Evolutionary conservation across 35 echinoderm and acorn worm genomes (phyloP), one percentile per base, ranked within the genome.

Genomic region (Holothuria glaberrima): DNA sequence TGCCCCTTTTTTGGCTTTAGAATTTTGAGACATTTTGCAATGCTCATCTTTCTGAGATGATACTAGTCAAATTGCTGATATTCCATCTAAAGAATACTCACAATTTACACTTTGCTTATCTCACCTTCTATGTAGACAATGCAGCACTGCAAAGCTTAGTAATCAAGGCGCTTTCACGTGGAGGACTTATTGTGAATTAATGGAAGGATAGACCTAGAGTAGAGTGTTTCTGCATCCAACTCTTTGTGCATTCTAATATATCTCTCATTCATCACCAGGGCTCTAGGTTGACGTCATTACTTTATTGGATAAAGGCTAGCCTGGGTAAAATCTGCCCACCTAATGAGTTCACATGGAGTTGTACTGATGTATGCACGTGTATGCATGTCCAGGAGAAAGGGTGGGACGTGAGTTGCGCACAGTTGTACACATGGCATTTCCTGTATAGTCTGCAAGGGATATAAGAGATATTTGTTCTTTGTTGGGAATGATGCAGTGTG

Each of bases 301-400:
- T 78, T 78, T 38, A 78, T 78, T 78, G 74, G 74, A 78, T 78
- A 78, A 78, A 78, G 74, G 74, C 36, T 78, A 78, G 74, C 74
- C 74, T 78, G 35, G 74, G 74, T 78, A 78, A 78, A 48, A 78
- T 78, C 74, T 35, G 74, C 74, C 50, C 74, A 78, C 74, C 74
- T 78, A 78, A 78, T 78, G 74, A 48, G 74, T 78, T 17, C 38
- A 78, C 74, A 78, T 78, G 74, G 38, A 78, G 50, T 78, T 78
- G 38, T 18, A n/a, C 36, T 78, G 74, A 78, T 38, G 74, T 78
- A 78, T 48, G 66, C 31, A 69, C 66, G 36, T 48, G 66, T 69
- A 69, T 17, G 20, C 36, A 78, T 30, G 33, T 78, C 38, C 16
- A 54, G 50, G 50, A 54, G 50, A 17, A 9, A 54, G 16, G 50